Base-by-base conservation (phyloP, 2,888 invertebrate genomes). In the Dichetophora obliterata region DNA sequence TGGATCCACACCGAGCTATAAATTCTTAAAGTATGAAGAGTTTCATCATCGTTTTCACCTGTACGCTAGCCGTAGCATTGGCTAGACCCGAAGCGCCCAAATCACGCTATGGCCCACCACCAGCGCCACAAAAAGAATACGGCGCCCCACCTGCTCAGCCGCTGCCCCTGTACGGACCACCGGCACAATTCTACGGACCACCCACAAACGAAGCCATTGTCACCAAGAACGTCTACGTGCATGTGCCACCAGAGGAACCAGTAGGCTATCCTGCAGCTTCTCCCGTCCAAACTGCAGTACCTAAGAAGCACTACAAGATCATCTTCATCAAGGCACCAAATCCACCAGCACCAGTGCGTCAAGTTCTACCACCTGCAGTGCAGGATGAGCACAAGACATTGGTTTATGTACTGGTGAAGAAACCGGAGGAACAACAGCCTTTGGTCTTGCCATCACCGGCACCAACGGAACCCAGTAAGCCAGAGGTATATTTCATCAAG, bases 351-450 rank as follows among this genome's bases (percentile, higher is more conserved):
- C 90, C 90, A 16, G 88, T 89, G 75, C 90, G 88, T 43, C 91
- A 91, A 77, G 88, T 90, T 65, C 83, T 91, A 76, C 90, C 92
- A 34, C 89, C 93, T 73, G 94, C 95, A 83, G 94, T 94, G 34
- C 95, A 95, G 89, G 95, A 95, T 86, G 96, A 96, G 89, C 95
- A 96, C 91, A 96, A 96, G 91, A 96, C 96, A 8, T 91, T 96
- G 81, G 95, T 96, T 78, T 96, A 96, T 90, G 96, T 96, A 71
- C 89, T 96, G 88, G 95, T 96, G 79, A 96, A 96, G 93, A 95
- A 95, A 88, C 96, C 95, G 16, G 96, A 96, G 88, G 94, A 95
- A 81, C 94, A 94, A 83, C 95, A 95, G 71, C 95, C 95, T 77
- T 91, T 95, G 79, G 91, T 93, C 63, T 92, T 96, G 81, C 95